Conservation (phyloP, 2,113 vertebrate species). For the Daubentonia madagascariensis region DNA sequence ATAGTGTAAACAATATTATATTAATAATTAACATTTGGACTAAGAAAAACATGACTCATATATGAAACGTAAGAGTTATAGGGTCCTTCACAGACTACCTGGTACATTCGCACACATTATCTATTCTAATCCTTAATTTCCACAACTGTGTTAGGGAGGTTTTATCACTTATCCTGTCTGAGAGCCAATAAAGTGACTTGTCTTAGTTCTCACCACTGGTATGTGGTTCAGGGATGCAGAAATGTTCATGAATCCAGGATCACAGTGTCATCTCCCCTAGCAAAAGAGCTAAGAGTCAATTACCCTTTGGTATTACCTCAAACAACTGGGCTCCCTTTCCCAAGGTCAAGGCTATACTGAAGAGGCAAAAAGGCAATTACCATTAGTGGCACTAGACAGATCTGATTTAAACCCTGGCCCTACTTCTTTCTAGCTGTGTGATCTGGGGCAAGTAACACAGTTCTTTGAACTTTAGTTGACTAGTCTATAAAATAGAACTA, state of each 20-base stretch:
- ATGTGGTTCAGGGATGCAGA: neutral
- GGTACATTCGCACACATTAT: neutral
- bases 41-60: neutral
- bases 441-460: neutral
- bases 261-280: neutral
- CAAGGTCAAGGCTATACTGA: neutral
- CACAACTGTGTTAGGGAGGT: neutral
- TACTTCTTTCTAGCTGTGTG: neutral
- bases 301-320: neutral
- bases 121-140: conserved; percentile 16
- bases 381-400: neutral
- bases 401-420: neutral
- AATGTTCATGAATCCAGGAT: neutral
- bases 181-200: neutral
- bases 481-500: neutral
- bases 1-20: neutral
- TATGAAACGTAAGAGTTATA: neutral
- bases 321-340: neutral
- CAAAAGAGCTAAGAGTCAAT: neutral
- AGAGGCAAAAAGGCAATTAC: neutral
- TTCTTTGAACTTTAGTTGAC: neutral
- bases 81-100: neutral
- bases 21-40: conserved; percentile 26
- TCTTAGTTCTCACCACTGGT: conserved; percentile 17
- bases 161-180: neutral